A percentile compares a stretch with the other conserved stretches of the same genome.
phyloP scores from a whole-genome alignment of 2,888 invertebrate genomes.

The Lordiphosa andalusiaca region DNA sequence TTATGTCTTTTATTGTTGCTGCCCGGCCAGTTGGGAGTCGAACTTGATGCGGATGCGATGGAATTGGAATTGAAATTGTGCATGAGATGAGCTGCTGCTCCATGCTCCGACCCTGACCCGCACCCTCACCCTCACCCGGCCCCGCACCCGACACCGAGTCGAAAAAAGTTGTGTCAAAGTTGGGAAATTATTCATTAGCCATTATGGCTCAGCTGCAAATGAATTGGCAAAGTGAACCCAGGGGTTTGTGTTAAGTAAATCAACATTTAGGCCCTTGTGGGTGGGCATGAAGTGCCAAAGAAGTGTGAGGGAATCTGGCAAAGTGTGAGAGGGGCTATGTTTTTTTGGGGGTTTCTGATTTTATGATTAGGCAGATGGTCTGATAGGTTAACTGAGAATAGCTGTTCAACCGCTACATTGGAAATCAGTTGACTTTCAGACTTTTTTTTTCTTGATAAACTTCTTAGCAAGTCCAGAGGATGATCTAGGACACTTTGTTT shows the following conservation, averaged over 20 bases:
- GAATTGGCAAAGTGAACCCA: background rate
- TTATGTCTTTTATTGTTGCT: constrained; percentile 57
- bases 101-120: background rate
- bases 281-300: too few relatives aligned
- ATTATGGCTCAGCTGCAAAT: background rate
- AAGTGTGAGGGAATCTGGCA: too few relatives aligned
- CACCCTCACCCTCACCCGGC: background rate
- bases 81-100: background rate
- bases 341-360: too few relatives aligned
- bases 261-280: too few relatives aligned
- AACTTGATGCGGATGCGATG: constrained; percentile 16
- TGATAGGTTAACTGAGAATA: too few relatives aligned
- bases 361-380: too few relatives aligned
- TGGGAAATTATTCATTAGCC: constrained; percentile 26
- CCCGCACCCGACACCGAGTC: background rate
- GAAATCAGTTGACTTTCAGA: too few relatives aligned
- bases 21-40: background rate
- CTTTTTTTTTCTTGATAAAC: too few relatives aligned
- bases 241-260: background rate
- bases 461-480: too few relatives aligned
- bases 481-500: too few relatives aligned
- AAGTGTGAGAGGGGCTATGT: too few relatives aligned
- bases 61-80: constrained; percentile 21
- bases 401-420: too few relatives aligned
- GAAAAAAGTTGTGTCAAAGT: constrained; percentile 5